Evolutionary conservation across 2,797 vertebrate genomes (phyloP), one percentile per base, ranked within the genome.

Genomic region (Vespertilio murinus): DNA sequence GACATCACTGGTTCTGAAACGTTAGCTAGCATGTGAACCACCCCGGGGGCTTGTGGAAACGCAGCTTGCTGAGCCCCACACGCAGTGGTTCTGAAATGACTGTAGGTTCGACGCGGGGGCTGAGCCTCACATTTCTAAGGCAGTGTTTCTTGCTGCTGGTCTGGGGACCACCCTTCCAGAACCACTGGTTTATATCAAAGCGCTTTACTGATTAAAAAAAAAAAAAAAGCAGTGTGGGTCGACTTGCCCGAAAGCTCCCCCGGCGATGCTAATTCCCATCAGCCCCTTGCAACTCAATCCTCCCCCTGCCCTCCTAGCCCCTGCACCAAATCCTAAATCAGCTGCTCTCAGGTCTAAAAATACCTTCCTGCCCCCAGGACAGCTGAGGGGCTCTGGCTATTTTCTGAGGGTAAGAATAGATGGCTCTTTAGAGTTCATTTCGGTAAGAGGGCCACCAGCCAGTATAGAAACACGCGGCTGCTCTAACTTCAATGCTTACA

Each of bases 271-370:
- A 90, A 73, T 13, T 42, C 49, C 23, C 40, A 25, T 45, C 6
- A 40, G 42, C 42, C 87, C 67, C 61, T 79, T 67, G 93, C 65
- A 93, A 95, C 75, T 93, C 83, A 93, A 79, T 91, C 83, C 54
- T 89, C 23, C 52, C 35, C 42, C 23, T 47, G 71, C 65, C 78
- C 90, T 94, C 56, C 69, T 42, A 70, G 86, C 25, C 56, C 59
- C 61, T 85, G 25, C 45, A 67, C 65, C 52, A 91, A 91, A 93
- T 89, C 86, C 91, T 69, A 30, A 94, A 78, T 93, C 97, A 97
- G 96, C 96, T 97, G 97, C 94, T 96, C 81, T 25, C 30, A 86
- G 77, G 59, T 40, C 94, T 96, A 96, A 96, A 96, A 96, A 97
- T 96, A 97, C 90, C 52, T 12, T 92, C 23, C n/a, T 35, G 65